Conservation (phyloP, 2,113 vertebrate genomes). For the Poecile atricapillus region DNA sequence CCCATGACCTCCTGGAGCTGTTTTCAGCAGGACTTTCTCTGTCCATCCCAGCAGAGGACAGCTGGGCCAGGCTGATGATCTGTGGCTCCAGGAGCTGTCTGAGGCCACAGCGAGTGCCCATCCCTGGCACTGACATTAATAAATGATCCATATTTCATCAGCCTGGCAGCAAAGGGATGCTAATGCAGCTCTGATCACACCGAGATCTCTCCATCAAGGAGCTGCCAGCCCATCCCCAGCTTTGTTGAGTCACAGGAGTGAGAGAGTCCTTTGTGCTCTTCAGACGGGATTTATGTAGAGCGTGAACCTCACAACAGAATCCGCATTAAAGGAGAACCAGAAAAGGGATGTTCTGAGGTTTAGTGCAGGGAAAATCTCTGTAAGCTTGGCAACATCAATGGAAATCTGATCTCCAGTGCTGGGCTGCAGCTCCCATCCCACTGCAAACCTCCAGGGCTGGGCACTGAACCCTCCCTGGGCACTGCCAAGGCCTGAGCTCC, state of each 20-base stretch:
- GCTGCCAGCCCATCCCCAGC: not conserved
- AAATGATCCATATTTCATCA: not conserved
- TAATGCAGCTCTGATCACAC: not conserved
- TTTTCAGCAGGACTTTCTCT: not conserved
- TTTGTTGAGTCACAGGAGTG: not conserved
- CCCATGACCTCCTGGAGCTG: not conserved
- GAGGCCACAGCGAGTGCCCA: not conserved
- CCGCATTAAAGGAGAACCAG: not conserved
- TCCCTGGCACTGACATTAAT: not conserved
- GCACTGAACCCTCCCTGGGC: not conserved
- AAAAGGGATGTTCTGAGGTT: not conserved
- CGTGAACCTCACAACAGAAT: not conserved
- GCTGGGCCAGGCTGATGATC: fast-evolving
- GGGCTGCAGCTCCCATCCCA: not conserved
- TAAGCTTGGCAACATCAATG: not conserved
- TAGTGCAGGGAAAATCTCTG: not conserved
- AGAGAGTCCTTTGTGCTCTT: not conserved
- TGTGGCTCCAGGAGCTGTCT: not conserved
- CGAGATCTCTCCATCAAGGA: not conserved
- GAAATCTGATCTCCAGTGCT: not conserved
- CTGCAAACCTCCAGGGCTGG: not conserved
- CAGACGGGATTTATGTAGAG: not conserved
- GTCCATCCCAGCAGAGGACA: fast-evolving
- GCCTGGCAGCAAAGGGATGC: not conserved
- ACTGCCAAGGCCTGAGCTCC: fast-evolving